A percentile compares a stretch with the other conserved stretches of the same genome.
phyloP scores from a whole-genome alignment of 1,140 invertebrate species.

The Drosophila watanabei region DNA sequence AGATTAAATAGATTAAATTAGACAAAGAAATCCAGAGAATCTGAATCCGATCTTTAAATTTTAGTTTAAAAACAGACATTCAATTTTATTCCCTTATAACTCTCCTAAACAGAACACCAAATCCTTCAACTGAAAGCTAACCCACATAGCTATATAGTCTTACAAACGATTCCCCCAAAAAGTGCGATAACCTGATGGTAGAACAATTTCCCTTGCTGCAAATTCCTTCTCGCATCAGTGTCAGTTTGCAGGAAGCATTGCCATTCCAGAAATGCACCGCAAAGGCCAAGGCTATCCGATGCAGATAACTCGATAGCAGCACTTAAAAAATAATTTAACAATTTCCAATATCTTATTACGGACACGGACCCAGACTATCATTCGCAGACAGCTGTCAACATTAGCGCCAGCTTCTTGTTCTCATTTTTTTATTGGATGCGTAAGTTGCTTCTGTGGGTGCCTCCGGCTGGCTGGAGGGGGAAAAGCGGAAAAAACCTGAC shows the following conservation, averaged over 20 bases:
- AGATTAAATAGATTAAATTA: too few species aligned
- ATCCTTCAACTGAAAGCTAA: background rate
- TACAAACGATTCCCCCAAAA: background rate
- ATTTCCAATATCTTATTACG: slow-evolving; percentile 48
- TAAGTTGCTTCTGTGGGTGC: slow-evolving; percentile 22
- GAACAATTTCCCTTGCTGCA: slow-evolving; percentile 3
- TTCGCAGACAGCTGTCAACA: slow-evolving; percentile 68
- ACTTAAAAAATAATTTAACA: slow-evolving; percentile 51
- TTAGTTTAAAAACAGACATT: too few species aligned
- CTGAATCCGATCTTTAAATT: too few species aligned
- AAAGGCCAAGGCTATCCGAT: slow-evolving; percentile 10
- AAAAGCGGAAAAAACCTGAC: slow-evolving; percentile 41
- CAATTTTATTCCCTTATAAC: too few species aligned
- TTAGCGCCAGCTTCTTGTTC: slow-evolving; percentile 42
- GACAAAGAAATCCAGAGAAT: too few species aligned
- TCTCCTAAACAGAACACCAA: background rate
- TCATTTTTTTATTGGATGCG: slow-evolving; percentile 32
- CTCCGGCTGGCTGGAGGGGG: background rate
- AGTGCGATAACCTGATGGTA: background rate
- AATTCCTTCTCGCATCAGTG: background rate
- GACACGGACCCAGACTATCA: slow-evolving; percentile 49
- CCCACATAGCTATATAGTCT: background rate
- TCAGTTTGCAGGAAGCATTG: background rate
- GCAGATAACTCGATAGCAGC: slow-evolving; percentile 50
- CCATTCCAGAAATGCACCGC: slow-evolving; percentile 16